These are phyloP conservation scores for Gymnogyps californianus DNA, from an alignment of 2,113 vertebrate genomes.

Conservation along the genomic window DNA sequence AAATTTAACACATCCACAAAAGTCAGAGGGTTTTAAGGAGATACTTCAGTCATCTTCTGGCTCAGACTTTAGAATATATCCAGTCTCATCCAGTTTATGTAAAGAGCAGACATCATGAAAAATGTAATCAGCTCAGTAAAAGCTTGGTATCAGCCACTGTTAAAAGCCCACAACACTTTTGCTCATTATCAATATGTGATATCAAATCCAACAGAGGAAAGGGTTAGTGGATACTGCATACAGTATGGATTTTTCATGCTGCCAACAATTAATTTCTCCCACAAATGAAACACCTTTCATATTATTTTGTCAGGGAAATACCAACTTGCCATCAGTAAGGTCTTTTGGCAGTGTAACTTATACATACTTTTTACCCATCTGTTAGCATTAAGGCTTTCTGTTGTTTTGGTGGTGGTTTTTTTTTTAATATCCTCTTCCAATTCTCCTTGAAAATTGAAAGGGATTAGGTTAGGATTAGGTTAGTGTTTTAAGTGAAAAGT, in stretches of 20 bases:
- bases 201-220: slow-evolving; percentile 14
- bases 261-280: slow-evolving; percentile 69
- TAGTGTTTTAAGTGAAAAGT: slow-evolving; percentile 71
- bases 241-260: slow-evolving; percentile 60
- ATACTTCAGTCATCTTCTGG: not conserved
- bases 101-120: not conserved
- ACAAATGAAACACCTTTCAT: slow-evolving; percentile 74
- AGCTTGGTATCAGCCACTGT: not conserved
- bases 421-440: not conserved
- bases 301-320: slow-evolving; percentile 69
- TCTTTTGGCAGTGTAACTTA: slow-evolving; percentile 51
- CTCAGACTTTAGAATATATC: not conserved
- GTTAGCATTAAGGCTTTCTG: slow-evolving; percentile 60
- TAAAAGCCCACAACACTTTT: not conserved
- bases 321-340: slow-evolving; percentile 57
- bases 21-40: not conserved
- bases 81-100: not conserved
- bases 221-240: not conserved
- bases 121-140: not conserved
- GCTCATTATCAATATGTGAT: not conserved
- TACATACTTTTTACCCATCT: slow-evolving; percentile 66
- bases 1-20: not conserved
- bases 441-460: slow-evolving; percentile 71
- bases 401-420: not conserved
- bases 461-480: slow-evolving; percentile 71